A percentile compares a stretch with the other conserved stretches of the same genome.
Evolutionary conservation across 2,113 vertebrate genomes (phyloP).

Genomic region (Alosa alosa): DNA sequence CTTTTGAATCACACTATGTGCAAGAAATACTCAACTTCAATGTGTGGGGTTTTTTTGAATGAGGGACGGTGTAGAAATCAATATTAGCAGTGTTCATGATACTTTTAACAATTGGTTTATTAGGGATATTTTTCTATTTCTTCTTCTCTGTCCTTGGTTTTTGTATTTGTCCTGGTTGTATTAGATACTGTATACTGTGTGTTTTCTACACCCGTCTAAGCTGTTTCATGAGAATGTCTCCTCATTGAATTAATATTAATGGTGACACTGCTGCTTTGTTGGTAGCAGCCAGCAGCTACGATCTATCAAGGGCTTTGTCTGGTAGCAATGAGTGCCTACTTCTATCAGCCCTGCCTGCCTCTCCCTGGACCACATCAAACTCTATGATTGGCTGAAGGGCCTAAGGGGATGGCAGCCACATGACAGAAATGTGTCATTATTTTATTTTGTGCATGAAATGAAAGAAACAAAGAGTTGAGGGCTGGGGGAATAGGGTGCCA

Average conservation of each 20-base stretch:
- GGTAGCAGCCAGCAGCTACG: slow-evolving; percentile 59
- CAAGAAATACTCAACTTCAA: neutral
- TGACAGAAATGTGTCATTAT: slow-evolving; percentile 11
- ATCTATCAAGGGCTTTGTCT: slow-evolving; percentile 53
- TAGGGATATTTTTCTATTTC: no score
- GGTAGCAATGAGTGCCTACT: slow-evolving; percentile 49
- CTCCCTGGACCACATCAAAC: slow-evolving; percentile 70
- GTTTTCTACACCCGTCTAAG: neutral
- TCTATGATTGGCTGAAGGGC: slow-evolving; percentile 70
- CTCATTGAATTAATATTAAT: slow-evolving; percentile 36
- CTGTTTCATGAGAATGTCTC: neutral
- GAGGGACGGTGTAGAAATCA: neutral
- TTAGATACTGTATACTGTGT: neutral
- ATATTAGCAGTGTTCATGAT: neutral
- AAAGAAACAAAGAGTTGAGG: neutral
- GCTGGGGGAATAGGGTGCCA: neutral
- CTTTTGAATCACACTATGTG: neutral
- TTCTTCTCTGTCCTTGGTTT: neutral
- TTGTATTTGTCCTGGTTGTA: neutral
- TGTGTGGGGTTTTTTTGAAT: neutral
- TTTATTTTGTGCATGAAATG: slow-evolving; percentile 23
- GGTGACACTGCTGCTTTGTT: slow-evolving; percentile 28
- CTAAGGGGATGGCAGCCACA: slow-evolving; percentile 20
- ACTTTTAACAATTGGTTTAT: neutral
- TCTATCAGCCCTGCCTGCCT: slow-evolving; percentile 54